Evolutionary conservation across 2,888 invertebrate species (phyloP), one percentile per base, ranked within the genome.

Genomic region (Andrena marginata): DNA sequence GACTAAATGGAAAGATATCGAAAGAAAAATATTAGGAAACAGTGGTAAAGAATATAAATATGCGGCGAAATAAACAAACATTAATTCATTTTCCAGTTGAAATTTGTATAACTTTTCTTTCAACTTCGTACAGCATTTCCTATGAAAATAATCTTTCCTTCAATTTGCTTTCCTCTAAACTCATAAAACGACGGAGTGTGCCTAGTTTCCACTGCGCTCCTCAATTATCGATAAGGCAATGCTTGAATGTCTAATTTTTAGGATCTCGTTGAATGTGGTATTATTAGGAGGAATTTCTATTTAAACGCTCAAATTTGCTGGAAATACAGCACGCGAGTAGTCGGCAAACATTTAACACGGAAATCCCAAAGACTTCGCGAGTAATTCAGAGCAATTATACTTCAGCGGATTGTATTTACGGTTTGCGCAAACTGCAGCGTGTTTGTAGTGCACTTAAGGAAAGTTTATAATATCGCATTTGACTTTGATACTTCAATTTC

Each of bases 371-470:
- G 31, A 48, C 35, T 65, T 26, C 29, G 16, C 16, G 48, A 31
- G 65, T 23, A 74, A 73, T 65, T 65, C 48, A 4, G 31, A 48
- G 42, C 29, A 74, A 74, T 74, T 65, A 59, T 65, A 29, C 31
- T 65, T 49, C 13, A 31, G 20, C 23, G 42, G 23, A 13, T 35
- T 33, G 69, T 29, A 16, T 35, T n/a, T 48, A 31, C 16, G 20
- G n/a, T 31, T 20, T 42, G 26, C 10, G 16, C 26, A 20, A 42
- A 73, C 7, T 3, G 20, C 23, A 16, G n/a, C 8, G 13, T 54
- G 31, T 56, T 69, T 35, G 26, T 8, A 69, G 16, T 56, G 23
- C 65, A 23, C 56, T n/a, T 56, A 26, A 35, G 4, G 26, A 35
- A 33, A 68, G 13, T 7, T 54, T 54, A 68, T 13, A 33, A 56